Evolutionary conservation across 2,797 vertebrate species (phyloP), one percentile per base, ranked within the genome.

Genomic region (Tokudaia tokunoshimensis): DNA sequence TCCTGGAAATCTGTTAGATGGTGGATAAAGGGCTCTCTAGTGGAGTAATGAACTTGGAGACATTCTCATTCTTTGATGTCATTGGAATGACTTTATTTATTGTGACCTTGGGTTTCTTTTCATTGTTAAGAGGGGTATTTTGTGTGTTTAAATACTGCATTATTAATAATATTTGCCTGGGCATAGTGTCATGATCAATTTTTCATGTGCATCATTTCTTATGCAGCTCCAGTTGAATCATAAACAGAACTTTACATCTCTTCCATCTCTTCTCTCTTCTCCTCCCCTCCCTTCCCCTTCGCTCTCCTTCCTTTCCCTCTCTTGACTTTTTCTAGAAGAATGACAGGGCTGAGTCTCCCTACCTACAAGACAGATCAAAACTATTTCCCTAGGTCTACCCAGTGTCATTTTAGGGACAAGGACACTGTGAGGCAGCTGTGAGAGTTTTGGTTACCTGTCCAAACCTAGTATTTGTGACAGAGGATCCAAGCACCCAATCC

Each of bases 101-200:
- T 91, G 8, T 94, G 90, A 70, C 91, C 55, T 88, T 97, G 91
- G 3, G 37, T 95, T 95, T 97, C 93, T 94, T 72, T 97, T 89
- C 70, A 61, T 97, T 97, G 89, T 96, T 97, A 97, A 90, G 47
- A 92, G 61, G 65, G 93, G 81, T 97, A 59, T 97, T 89, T 92
- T 75, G 19, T 44, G 7, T 95, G 88, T 97, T 98, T 97, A 92
- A 97, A 93, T 97, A 97, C 70, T 98, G 90, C 87, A 97, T 98
- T 98, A 97, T 98, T 92, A 89, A 94, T 98, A 84, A 67, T 96
- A 97, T 98, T 98, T 98, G 59, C 95, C 96, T n/a, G 67, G 17
- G 94, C 96, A 6, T 65, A 76, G 94, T 97, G 94, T 97, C 94
- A 19, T 84, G 94, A 95, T 96, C 96, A 96, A 92, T 98, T 97